phyloP scores from a whole-genome alignment of 1,140 invertebrate genomes.

The Listronotus oregonensis region DNA sequence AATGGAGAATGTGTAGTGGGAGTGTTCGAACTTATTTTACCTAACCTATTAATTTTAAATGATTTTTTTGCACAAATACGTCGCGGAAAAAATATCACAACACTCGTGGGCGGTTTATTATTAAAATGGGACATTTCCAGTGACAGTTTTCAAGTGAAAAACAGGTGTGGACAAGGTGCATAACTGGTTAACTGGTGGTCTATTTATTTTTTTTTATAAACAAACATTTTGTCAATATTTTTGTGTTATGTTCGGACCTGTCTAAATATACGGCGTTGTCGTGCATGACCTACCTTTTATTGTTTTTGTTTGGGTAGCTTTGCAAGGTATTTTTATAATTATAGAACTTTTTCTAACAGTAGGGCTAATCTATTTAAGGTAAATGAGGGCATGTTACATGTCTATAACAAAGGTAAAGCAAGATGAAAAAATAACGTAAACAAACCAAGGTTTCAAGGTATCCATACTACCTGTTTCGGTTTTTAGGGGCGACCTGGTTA shows the following conservation, averaged over 20 bases:
- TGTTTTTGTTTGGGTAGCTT: neutral
- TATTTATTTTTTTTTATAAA: slow-evolving; percentile 23
- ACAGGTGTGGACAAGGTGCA: neutral
- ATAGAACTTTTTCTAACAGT: too few species aligned
- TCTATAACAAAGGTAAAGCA: too few species aligned
- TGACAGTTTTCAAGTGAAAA: neutral
- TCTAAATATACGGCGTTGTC: slow-evolving; percentile 12
- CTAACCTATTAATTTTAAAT: slow-evolving; percentile 41
- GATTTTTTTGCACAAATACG: slow-evolving; percentile 20
- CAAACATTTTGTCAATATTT: slow-evolving; percentile 28
- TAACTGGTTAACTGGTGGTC: slow-evolving; percentile 14
- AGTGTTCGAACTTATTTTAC: slow-evolving; percentile 40
- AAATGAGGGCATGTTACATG: too few species aligned
- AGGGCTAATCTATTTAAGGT: too few species aligned
- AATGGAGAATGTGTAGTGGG: slow-evolving; percentile 42
- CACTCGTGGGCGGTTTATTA: neutral
- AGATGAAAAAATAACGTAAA: too few species aligned
- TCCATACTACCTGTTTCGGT: too few species aligned
- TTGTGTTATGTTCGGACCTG: neutral
- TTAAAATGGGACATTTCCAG: neutral
- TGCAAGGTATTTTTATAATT: too few species aligned
- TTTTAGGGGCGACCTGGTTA: too few species aligned
- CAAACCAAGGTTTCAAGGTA: too few species aligned
- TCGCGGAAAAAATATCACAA: neutral
- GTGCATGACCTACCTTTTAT: slow-evolving; percentile 16